Percentiles rank a stretch among this genome's conserved stretches.
Evolutionary conservation across 64 coral and sea anemone species (phyloP).

Genomic region (Stichodactyla helianthus): DNA sequence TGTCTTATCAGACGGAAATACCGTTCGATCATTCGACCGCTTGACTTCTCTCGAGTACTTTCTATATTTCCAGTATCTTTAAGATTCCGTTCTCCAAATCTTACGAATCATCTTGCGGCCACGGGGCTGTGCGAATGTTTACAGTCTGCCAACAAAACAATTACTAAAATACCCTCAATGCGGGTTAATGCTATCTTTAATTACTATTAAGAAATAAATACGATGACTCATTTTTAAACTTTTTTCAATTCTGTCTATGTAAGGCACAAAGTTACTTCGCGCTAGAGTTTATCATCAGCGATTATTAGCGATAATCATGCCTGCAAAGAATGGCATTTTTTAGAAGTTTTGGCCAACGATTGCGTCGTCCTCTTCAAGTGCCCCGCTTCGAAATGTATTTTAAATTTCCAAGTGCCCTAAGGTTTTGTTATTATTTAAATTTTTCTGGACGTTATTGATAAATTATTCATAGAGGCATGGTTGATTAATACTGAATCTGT

Average conservation of each 20-base stretch:
- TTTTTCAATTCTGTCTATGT: too few species aligned
- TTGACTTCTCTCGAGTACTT: conserved; percentile 5
- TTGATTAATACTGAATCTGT: background rate
- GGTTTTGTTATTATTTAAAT: background rate
- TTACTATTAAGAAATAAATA: background rate
- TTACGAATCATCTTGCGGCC: background rate
- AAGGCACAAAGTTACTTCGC: too few species aligned
- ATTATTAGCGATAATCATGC: background rate
- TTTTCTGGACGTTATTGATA: background rate
- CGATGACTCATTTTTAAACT: background rate
- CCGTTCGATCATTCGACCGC: conserved; percentile 5
- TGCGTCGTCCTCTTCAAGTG: background rate
- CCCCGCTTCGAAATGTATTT: background rate
- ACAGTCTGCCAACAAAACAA: background rate
- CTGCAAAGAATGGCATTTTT: background rate
- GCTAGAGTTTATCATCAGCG: background rate
- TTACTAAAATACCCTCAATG: background rate
- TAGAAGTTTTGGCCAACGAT: background rate
- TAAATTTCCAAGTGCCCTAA: background rate
- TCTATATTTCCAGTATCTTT: background rate
- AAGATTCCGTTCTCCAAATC: background rate
- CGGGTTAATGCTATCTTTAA: background rate
- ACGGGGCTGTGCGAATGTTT: background rate
- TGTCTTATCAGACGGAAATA: conserved; percentile 11
- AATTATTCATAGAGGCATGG: background rate